phyloP scores from a whole-genome alignment of 1,140 invertebrate genomes.

The Portunus trituberculatus region DNA sequence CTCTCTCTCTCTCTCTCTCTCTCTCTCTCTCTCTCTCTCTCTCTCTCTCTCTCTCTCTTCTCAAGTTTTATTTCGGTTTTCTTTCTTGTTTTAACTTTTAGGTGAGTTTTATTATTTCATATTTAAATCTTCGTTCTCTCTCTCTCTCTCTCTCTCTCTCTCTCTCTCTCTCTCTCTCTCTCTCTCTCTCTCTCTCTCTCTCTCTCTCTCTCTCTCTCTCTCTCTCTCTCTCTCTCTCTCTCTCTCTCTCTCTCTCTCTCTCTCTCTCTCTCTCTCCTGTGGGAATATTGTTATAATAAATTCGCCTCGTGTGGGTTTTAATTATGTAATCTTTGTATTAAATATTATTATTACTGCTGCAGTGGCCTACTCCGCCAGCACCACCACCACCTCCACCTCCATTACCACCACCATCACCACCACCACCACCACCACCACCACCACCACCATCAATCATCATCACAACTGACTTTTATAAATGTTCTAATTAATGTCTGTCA shows the following conservation, averaged over 20 bases:
- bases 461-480: not conserved
- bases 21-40: slow-evolving; percentile 52
- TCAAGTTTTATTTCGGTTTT: no score
- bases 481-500: not conserved
- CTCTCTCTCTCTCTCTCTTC: slow-evolving; percentile 18
- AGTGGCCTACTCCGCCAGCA: no score
- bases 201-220: slow-evolving; percentile 11
- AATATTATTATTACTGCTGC: no score
- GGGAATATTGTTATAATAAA: no score
- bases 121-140: not conserved
- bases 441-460: no score
- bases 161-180: slow-evolving; percentile 55
- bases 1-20: slow-evolving; percentile 54
- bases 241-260: slow-evolving; percentile 11
- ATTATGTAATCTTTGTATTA: no score
- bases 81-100: no score
- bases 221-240: slow-evolving; percentile 11
- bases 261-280: not conserved
- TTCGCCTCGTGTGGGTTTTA: no score
- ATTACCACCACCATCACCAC: no score
- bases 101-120: no score
- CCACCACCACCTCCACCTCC: no score
- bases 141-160: slow-evolving; percentile 55
- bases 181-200: slow-evolving; percentile 50
- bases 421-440: no score